Conservation (phyloP, 2,797 vertebrate genomes). For the Dipus sagitta region DNA sequence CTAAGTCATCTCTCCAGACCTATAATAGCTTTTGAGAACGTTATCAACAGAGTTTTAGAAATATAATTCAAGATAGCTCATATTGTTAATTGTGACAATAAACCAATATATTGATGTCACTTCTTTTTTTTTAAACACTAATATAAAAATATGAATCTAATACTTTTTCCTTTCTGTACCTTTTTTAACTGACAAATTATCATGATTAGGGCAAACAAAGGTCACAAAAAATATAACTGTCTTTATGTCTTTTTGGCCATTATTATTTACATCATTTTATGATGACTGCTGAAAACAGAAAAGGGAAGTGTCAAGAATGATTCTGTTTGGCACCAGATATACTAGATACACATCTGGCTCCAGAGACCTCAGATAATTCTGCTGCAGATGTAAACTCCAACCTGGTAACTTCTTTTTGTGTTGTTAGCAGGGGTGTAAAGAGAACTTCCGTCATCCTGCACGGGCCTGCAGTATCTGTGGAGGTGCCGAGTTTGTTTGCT, state of each 20-base stretch:
- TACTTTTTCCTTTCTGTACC: neutral
- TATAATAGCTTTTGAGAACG: neutral
- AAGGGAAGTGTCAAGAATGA: neutral
- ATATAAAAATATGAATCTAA: neutral
- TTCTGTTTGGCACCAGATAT: neutral
- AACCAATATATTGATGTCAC: neutral
- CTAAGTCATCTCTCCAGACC: too few species aligned
- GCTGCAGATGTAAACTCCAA: neutral
- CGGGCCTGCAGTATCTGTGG: neutral
- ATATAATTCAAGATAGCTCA: slow-evolving; percentile 4
- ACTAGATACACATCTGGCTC: neutral
- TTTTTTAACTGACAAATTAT: neutral
- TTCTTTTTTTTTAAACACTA: neutral
- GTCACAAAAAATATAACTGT: neutral
- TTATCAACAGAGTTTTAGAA: slow-evolving; percentile 28
- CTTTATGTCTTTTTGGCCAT: slow-evolving; percentile 5
- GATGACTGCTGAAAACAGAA: neutral
- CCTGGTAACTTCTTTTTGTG: neutral
- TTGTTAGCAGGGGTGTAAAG: neutral
- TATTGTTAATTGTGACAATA: slow-evolving; percentile 16
- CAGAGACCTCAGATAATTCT: neutral
- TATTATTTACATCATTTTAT: slow-evolving; percentile 9
- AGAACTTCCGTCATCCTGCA: neutral
- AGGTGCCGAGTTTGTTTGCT: neutral
- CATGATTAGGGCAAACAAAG: neutral